Evolutionary conservation across 2,113 vertebrate genomes (phyloP), one percentile per base, ranked within the genome.

Genomic region (Anguilla rostrata): DNA sequence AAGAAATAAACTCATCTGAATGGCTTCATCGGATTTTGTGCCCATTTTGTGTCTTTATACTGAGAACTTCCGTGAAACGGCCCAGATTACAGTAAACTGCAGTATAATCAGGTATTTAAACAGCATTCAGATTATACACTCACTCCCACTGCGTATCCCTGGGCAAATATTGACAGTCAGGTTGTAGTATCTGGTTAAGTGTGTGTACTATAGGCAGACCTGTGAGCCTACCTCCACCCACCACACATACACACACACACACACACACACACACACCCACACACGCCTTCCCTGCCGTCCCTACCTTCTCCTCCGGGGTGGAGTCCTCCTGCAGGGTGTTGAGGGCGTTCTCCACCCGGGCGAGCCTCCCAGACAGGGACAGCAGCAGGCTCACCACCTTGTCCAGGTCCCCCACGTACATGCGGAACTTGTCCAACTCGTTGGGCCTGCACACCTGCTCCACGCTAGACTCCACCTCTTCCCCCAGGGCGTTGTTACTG

Each of bases 381-480:
- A 96, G 90, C 84, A 97, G 91, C 1, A 97, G 95, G 90, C 96
- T 96, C 57, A 80, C 78, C 39, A 80, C 40, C 78, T 41, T 80
- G 78, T 41, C 78, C 39, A 80, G 78, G 78, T 80, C 96, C 0
- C 96, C 96, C 0, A 96, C 92, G 88, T 96, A 97, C 96, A 96
- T 97, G 18, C 94, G 93, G 91, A 96, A 97, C 88, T 96, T 96
- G 93, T 96, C 96, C 0, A 97, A 95, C 85, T 96, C 96, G 2
- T 96, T 97, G 88, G 95, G 92, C 81, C 96, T 96, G 93, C 96
- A 96, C 87, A 96, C 95, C 0, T 94, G 93, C 87, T 96, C 95
- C 57, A 93, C 96, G 5, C 94, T 84, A 57, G 93, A 93, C 89
- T 97, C 95, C 56, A 97, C 95, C 84, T 96, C 95, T 0, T 94